These are phyloP conservation scores for Achroia grisella DNA, from an alignment of 1,140 invertebrate species.

Conservation along the genomic window DNA sequence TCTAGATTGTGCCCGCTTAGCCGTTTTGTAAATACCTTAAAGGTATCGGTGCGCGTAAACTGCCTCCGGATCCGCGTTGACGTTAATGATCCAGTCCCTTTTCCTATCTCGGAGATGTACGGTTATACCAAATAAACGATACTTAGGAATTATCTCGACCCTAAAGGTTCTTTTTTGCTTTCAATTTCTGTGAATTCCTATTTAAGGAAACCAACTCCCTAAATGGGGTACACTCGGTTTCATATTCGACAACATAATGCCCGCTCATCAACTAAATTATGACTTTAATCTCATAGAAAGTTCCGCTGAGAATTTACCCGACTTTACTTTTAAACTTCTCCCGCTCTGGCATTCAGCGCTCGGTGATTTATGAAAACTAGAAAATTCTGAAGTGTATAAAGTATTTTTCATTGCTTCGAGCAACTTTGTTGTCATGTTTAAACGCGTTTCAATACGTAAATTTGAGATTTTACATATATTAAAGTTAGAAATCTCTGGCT, in stretches of 20 bases:
- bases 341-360: constrained; percentile 50
- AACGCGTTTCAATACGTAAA: constrained; percentile 46
- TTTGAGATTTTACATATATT: constrained; percentile 12
- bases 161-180: constrained; percentile 26
- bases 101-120: constrained; percentile 55
- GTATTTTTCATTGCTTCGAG: constrained; percentile 54
- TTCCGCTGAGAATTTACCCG: constrained; percentile 51
- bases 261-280: constrained; percentile 62
- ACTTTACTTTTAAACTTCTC: constrained; percentile 60
- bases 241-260: constrained; percentile 58
- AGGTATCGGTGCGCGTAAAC: constrained; percentile 59
- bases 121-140: constrained; percentile 35
- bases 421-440: constrained; percentile 54
- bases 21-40: constrained; percentile 64
- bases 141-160: constrained; percentile 38
- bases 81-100: constrained; percentile 58
- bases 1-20: constrained; percentile 47
- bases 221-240: constrained; percentile 42
- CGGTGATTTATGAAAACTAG: constrained; percentile 67
- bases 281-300: constrained; percentile 64
- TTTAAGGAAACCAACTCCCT: constrained; percentile 42
- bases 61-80: constrained; percentile 46
- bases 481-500: background rate
- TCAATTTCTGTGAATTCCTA: constrained; percentile 39
- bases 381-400: constrained; percentile 58